These are phyloP conservation scores for Scartelaos histophorus DNA, from an alignment of 2,113 vertebrate genomes.

Conservation along the genomic window DNA sequence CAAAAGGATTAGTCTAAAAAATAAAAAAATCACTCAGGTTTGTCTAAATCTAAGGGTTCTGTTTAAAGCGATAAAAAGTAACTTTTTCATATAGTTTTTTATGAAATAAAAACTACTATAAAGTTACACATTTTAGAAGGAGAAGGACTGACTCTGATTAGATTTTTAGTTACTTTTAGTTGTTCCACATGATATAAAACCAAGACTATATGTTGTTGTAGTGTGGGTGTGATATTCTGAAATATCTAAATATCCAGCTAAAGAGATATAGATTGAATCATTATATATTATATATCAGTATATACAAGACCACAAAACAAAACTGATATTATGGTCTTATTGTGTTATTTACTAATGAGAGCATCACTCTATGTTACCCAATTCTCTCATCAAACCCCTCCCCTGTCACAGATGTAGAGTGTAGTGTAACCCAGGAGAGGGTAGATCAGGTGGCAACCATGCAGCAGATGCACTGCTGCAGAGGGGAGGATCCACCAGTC, in stretches of 20 bases:
- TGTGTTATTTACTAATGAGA: background rate
- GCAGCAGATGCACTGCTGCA: conserved; percentile 67
- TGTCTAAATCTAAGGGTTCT: background rate
- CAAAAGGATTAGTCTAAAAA: no score
- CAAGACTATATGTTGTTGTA: no score
- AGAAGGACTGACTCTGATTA: no score
- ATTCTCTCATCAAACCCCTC: conserved; percentile 13
- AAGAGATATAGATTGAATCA: no score
- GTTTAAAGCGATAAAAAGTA: background rate
- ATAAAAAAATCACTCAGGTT: no score
- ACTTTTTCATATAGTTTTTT: background rate
- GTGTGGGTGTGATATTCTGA: no score
- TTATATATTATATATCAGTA: no score
- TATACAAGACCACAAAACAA: background rate
- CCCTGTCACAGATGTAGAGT: conserved; percentile 11
- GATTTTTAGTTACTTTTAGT: no score
- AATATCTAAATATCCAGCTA: no score
- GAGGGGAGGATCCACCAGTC: conserved; percentile 62
- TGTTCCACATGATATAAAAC: no score
- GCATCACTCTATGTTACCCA: background rate
- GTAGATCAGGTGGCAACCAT: conserved; percentile 61
- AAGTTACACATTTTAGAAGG: background rate
- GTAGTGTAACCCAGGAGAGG: conserved; percentile 56
- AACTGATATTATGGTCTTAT: background rate
- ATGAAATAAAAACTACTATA: background rate